These are phyloP conservation scores for Serranus cabrilla DNA, from an alignment of 2,797 vertebrate species.

Conservation along the genomic window DNA sequence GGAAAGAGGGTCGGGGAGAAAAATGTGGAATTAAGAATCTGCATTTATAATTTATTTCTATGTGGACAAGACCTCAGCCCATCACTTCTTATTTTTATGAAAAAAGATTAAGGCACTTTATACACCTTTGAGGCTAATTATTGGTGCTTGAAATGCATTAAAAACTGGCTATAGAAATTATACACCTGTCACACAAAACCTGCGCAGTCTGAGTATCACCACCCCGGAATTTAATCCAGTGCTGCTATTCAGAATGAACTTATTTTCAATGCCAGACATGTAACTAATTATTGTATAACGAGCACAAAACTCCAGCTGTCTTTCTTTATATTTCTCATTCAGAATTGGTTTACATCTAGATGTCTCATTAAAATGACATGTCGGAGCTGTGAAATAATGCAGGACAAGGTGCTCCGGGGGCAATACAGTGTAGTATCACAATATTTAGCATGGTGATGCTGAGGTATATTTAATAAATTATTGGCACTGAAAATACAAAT, in stretches of 20 bases:
- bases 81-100: background rate
- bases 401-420: background rate
- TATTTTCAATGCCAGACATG: constrained; percentile 11
- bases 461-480: too few species aligned
- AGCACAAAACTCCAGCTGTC: background rate
- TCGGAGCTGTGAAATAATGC: background rate
- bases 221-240: constrained; percentile 3
- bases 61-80: constrained; percentile 11
- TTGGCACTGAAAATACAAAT: too few species aligned
- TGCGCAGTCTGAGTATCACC: background rate
- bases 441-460: too few species aligned
- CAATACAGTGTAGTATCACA: too few species aligned
- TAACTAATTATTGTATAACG: constrained; percentile 8
- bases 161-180: constrained; percentile 10
- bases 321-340: constrained; percentile 1
- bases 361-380: too few species aligned
- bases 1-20: background rate
- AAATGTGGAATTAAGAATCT: background rate
- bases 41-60: constrained; percentile 8
- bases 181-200: constrained; percentile 13
- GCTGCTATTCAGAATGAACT: constrained; percentile 4
- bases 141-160: constrained; percentile 17
- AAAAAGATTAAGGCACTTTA: constrained; percentile 4
- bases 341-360: background rate
- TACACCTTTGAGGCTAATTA: constrained; percentile 12